A percentile compares a stretch with the other conserved stretches of the same genome.
phyloP scores from a whole-genome alignment of 2,888 invertebrate genomes.

The Pollenia amentaria region DNA sequence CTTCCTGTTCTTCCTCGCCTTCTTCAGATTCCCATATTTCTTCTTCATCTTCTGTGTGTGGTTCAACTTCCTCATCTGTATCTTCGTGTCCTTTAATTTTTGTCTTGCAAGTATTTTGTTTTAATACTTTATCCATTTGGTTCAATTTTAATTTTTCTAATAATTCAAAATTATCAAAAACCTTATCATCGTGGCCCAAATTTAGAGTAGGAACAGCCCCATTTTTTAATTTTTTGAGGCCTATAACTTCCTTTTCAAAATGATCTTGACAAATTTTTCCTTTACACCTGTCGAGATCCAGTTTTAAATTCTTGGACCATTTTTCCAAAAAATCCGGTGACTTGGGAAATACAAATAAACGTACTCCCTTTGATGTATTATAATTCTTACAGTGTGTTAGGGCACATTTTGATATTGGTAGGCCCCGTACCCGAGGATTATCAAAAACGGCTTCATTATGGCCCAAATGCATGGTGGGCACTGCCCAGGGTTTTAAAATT shows the following conservation, averaged over 20 bases:
- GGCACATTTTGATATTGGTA: slow-evolving; percentile 78
- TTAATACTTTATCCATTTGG: slow-evolving; percentile 25
- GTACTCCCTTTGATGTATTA: slow-evolving; percentile 77
- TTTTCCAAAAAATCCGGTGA: slow-evolving; percentile 73
- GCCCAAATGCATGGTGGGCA: slow-evolving; percentile 79
- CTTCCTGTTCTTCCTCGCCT: slow-evolving; percentile 64
- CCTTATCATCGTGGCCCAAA: slow-evolving; percentile 79
- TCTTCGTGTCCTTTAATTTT: slow-evolving; percentile 20
- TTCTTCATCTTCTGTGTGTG: slow-evolving; percentile 53
- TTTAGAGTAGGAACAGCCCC: slow-evolving; percentile 81
- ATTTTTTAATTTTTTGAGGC: slow-evolving; percentile 78
- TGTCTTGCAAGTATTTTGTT: slow-evolving; percentile 16
- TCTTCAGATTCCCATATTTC: slow-evolving; percentile 63
- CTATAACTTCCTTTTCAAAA: slow-evolving; percentile 79
- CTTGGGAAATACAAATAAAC: slow-evolving; percentile 80
- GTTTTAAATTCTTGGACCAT: slow-evolving; percentile 79
- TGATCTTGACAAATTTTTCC: slow-evolving; percentile 80
- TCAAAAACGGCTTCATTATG: slow-evolving; percentile 79
- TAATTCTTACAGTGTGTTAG: slow-evolving; percentile 78
- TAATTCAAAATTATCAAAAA: slow-evolving; percentile 78
- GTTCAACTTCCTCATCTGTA: slow-evolving; percentile 58
- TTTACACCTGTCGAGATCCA: slow-evolving; percentile 77
- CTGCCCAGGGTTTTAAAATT: slow-evolving; percentile 78
- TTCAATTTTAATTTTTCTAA: slow-evolving; percentile 68
- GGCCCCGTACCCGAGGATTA: slow-evolving; percentile 79